Evolutionary conservation across 2,888 invertebrate species (phyloP), one percentile per base, ranked within the genome.

Genomic region (Encarsia formosa): DNA sequence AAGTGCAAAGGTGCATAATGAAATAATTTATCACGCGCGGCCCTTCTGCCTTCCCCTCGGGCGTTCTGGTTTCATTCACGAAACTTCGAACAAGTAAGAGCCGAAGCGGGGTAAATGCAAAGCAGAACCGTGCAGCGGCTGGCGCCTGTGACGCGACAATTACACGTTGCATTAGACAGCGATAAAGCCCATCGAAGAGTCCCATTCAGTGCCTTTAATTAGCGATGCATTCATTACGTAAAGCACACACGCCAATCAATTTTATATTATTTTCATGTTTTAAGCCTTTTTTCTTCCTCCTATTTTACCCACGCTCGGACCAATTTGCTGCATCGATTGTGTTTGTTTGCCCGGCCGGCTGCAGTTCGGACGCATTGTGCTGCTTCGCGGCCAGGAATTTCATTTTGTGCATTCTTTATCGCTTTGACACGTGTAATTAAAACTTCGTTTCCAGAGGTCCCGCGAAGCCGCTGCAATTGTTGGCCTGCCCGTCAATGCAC

Each of bases 111-210:
- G n/a, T n/a, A n/a, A n/a, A n/a, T n/a, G n/a, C n/a, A n/a, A n/a
- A n/a, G n/a, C n/a, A n/a, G n/a, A n/a, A n/a, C 37, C 16, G 32
- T 13, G 37, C 24, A 16, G 38, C 44, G n/a, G 38, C 22, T 15
- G 26, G 35, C 49, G 37, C 40, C 52, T 47, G 38, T n/a, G n/a
- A n/a, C n/a, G n/a, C n/a, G n/a, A n/a, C 64, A 64, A 63, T 64
- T 64, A 61, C 59, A 60, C 61, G 57, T 60, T 61, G 56, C 62
- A 63, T 65, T 65, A 65, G 60, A 50, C 58, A 55, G 54, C 60
- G 53, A 64, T 65, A 63, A 63, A 61, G 57, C 61, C 54, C 20
- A 38, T 15, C 32, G 35, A 34, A 31, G 37, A 29, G 11, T 24
- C 22, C 15, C 15, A 31, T 15, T 31, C 4, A 11, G 3, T 43